Percentiles rank a stretch among this genome's conserved stretches.
phyloP scores from a whole-genome alignment of 2,888 invertebrate genomes.

The Alloplasta piceator region DNA sequence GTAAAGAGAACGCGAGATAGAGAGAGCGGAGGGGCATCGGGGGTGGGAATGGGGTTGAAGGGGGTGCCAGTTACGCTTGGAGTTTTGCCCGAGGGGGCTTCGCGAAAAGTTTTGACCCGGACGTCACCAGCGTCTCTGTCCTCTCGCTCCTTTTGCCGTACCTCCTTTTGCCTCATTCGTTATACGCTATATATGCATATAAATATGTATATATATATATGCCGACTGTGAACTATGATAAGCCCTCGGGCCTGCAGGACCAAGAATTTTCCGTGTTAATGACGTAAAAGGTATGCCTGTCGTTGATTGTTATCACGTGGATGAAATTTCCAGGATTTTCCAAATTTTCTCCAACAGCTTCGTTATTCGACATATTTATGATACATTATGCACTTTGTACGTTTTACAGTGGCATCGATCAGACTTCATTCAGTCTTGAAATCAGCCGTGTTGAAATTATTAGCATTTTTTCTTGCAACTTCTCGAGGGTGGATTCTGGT shows the following conservation, averaged over 20 bases:
- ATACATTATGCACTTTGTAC: no score
- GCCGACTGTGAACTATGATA: not conserved
- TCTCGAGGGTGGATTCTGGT: no score
- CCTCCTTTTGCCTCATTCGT: slow-evolving; percentile 2
- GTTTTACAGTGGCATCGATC: no score
- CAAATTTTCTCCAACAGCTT: no score
- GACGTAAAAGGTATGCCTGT: not conserved
- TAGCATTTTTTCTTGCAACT: no score
- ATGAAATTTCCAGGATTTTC: no score
- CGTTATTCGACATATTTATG: no score
- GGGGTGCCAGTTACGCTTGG: slow-evolving; percentile 43
- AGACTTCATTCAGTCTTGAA: no score
- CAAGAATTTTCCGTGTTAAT: not conserved
- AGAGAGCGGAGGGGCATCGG: not conserved
- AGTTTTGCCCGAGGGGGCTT: slow-evolving; percentile 41
- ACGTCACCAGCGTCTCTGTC: slow-evolving; percentile 39
- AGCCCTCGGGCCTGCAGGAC: not conserved
- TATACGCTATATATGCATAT: not conserved
- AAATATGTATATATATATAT: not conserved
- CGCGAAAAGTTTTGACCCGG: slow-evolving; percentile 51
- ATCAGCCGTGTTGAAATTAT: no score
- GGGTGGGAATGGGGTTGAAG: not conserved
- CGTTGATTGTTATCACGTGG: no score
- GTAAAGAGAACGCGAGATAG: slow-evolving; percentile 8
- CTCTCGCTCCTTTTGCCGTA: slow-evolving; percentile 9